A percentile compares a stretch with the other conserved stretches of the same genome.
Conservation (phyloP, 2,113 vertebrate species). For the Arothron firmamentum region DNA sequence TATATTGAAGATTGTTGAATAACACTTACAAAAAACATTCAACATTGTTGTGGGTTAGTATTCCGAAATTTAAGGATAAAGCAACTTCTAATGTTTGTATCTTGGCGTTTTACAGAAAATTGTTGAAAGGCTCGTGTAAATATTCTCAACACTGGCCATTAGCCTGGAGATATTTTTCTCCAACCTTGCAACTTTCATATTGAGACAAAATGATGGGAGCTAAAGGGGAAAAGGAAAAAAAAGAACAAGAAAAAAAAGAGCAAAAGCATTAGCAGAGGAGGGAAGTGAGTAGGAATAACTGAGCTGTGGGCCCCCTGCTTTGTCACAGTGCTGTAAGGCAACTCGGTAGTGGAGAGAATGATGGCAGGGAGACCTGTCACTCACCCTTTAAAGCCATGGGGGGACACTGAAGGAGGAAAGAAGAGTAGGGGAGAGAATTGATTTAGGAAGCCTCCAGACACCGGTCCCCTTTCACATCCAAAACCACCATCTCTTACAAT, state of each 20-base stretch:
- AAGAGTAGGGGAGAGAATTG: conserved; percentile 12
- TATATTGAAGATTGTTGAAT: too few species aligned
- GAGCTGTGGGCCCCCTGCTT: conserved; percentile 56
- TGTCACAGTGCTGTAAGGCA: conserved; percentile 57
- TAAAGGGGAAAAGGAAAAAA: too few species aligned
- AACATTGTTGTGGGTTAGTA: neutral
- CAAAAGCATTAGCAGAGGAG: conserved; percentile 24
- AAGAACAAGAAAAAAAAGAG: conserved; percentile 13
- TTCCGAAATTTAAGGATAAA: neutral
- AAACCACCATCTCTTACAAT: conserved; percentile 53
- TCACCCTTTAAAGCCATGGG: conserved; percentile 57
- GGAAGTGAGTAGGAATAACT: conserved; percentile 56
- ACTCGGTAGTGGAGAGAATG: conserved; percentile 42
- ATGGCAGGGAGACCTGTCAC: conserved; percentile 71
- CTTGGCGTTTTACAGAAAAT: conserved; percentile 8
- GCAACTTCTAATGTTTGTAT: neutral
- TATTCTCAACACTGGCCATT: conserved; percentile 42
- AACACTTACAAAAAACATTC: too few species aligned
- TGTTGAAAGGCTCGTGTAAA: conserved; percentile 34
- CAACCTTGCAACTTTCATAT: conserved; percentile 35
- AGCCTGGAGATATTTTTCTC: conserved; percentile 41
- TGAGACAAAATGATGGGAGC: conserved; percentile 17
- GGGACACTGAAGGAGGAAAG: conserved; percentile 36
- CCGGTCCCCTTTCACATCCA: conserved; percentile 68
- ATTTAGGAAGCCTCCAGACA: conserved; percentile 64